phyloP scores from a whole-genome alignment of 2,797 vertebrate species.

The Hybognathus amarus region DNA sequence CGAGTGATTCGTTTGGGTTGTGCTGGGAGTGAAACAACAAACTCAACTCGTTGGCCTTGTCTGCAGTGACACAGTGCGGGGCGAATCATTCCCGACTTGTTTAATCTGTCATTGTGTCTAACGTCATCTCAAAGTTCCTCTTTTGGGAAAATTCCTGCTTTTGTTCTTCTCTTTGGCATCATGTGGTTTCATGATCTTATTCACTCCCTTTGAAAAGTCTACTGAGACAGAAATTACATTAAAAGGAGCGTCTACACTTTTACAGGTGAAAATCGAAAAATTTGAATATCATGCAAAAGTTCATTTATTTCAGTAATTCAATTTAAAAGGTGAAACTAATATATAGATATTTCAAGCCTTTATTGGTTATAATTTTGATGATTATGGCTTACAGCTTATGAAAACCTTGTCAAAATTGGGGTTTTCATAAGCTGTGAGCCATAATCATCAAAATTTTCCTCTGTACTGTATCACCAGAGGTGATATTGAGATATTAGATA shows the following conservation, averaged over 20 bases:
- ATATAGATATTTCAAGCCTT: too few relatives aligned
- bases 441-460: too few relatives aligned
- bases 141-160: not conserved
- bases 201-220: not conserved
- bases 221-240: not conserved
- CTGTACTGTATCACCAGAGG: not conserved
- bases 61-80: slow-evolving; percentile 13
- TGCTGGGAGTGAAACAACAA: slow-evolving; percentile 48
- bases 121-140: slow-evolving; percentile 25
- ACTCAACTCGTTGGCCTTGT: slow-evolving; percentile 53
- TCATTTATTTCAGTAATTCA: too few relatives aligned
- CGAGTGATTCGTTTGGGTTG: slow-evolving; percentile 59
- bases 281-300: too few relatives aligned
- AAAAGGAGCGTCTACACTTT: not conserved
- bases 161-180: slow-evolving; percentile 1
- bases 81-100: not conserved
- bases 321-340: too few relatives aligned
- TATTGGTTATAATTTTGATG: too few relatives aligned
- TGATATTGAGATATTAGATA: not conserved
- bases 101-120: slow-evolving; percentile 31
- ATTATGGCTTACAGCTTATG: too few relatives aligned
- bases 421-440: too few relatives aligned
- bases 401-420: too few relatives aligned
- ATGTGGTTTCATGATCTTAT: slow-evolving; percentile 21
- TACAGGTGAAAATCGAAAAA: too few relatives aligned